Percentiles rank a stretch among this genome's conserved stretches.
phyloP scores from a whole-genome alignment of 2,113 vertebrate genomes.

The Ciconia maguari region DNA sequence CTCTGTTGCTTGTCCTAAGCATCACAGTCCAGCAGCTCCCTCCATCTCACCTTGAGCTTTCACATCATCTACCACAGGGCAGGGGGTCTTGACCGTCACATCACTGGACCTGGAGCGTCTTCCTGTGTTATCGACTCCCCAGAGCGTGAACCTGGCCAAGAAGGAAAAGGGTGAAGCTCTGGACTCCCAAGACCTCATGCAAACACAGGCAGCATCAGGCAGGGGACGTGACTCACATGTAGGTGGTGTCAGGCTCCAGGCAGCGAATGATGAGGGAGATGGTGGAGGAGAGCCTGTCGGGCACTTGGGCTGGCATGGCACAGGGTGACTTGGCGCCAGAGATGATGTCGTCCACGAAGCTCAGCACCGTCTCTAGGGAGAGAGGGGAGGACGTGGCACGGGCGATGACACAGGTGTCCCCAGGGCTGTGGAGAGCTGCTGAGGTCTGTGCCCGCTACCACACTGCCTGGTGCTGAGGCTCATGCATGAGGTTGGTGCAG shows the following conservation, averaged over 20 bases:
- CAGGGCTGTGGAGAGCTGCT: neutral
- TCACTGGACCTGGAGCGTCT: conserved; percentile 91
- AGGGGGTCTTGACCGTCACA: conserved; percentile 93
- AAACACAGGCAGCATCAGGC: neutral
- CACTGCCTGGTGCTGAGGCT: neutral
- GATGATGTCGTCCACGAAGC: conserved; percentile 96
- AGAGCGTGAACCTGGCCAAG: conserved; percentile 88
- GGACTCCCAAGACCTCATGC: neutral
- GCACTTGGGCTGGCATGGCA: conserved; percentile 93
- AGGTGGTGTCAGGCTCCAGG: conserved; percentile 92
- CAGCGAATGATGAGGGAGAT: conserved; percentile 94
- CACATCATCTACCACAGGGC: conserved; percentile 94
- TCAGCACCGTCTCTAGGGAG: conserved; percentile 89
- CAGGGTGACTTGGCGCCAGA: conserved; percentile 96
- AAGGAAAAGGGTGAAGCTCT: neutral
- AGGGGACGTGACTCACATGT: conserved; percentile 84
- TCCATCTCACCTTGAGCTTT: conserved; percentile 91
- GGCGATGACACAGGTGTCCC: neutral
- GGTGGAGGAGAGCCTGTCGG: conserved; percentile 86
- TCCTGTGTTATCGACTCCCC: conserved; percentile 97
- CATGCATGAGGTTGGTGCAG: neutral
- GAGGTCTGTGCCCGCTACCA: neutral
- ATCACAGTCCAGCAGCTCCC: neutral
- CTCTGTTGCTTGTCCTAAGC: neutral
- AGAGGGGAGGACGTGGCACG: neutral